These are phyloP conservation scores for Thalassoma bifasciatum DNA, from an alignment of 2,113 vertebrate genomes.

Conservation along the genomic window DNA sequence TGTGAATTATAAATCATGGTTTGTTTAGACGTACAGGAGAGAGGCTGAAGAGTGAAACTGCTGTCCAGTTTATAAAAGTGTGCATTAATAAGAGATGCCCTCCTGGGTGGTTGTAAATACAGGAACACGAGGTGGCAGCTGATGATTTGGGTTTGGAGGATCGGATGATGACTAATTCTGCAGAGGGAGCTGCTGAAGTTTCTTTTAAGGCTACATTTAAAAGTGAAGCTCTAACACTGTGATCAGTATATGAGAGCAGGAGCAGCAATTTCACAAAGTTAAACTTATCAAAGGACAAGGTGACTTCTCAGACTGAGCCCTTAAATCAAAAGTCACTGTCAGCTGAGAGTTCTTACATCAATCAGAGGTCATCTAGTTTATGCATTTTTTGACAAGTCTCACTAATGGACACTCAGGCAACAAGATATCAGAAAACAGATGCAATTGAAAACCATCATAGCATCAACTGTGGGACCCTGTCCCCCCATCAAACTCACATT, in stretches of 20 bases:
- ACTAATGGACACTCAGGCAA: neutral
- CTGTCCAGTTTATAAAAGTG: conserved; percentile 84
- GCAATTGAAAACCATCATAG: too few relatives aligned
- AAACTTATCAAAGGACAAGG: conserved; percentile 18
- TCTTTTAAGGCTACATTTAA: conserved; percentile 23
- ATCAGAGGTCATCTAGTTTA: neutral
- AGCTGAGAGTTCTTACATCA: conserved; percentile 21
- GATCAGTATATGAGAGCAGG: conserved; percentile 22
- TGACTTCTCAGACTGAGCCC: conserved; percentile 26
- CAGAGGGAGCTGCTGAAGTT: conserved; percentile 25
- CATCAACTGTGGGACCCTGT: too few relatives aligned
- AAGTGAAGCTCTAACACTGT: conserved; percentile 24
- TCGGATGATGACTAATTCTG: conserved; percentile 49
- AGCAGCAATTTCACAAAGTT: conserved; percentile 9
- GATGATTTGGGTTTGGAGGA: conserved; percentile 70
- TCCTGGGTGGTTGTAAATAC: conserved; percentile 82
- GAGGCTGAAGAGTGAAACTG: conserved; percentile 71
- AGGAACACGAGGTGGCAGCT: conserved; percentile 76
- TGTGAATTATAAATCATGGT: conserved; percentile 83
- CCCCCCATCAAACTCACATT: too few relatives aligned
- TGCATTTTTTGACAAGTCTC: conserved; percentile 20
- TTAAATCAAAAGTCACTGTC: conserved; percentile 13
- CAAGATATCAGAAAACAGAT: too few relatives aligned
- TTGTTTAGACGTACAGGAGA: conserved; percentile 79
- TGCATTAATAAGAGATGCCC: conserved; percentile 81